These are phyloP conservation scores for Bungarus multicinctus DNA, from an alignment of 2,113 vertebrate genomes.

Conservation along the genomic window DNA sequence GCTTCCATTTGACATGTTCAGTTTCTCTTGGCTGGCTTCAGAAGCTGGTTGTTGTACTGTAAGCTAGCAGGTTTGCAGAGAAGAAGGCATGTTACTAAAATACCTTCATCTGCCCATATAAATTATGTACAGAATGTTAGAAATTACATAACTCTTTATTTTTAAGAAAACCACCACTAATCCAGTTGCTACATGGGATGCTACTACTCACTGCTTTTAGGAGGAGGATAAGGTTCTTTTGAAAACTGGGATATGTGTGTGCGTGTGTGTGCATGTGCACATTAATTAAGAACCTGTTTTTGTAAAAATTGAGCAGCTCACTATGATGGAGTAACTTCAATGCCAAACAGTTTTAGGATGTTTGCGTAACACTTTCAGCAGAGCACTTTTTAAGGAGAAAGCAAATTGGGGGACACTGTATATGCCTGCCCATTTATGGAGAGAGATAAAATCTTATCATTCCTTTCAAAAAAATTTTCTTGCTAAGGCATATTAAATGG, in stretches of 20 bases:
- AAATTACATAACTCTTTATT: not conserved
- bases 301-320: slow-evolving; percentile 26
- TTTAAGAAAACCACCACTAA: not conserved
- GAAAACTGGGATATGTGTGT: not conserved
- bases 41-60: slow-evolving; percentile 45
- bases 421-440: not conserved
- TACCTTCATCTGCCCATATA: slow-evolving; percentile 57
- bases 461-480: too few relatives aligned
- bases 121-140: slow-evolving; percentile 53
- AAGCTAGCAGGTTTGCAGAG: slow-evolving; percentile 53
- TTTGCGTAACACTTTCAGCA: slow-evolving; percentile 21
- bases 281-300: slow-evolving; percentile 29
- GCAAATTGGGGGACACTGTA: not conserved
- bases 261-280: not conserved
- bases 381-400: slow-evolving; percentile 14
- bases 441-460: slow-evolving; percentile 8
- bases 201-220: slow-evolving; percentile 11
- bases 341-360: slow-evolving; percentile 24
- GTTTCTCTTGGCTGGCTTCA: slow-evolving; percentile 58
- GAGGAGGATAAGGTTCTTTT: slow-evolving; percentile 4
- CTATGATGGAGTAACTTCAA: not conserved
- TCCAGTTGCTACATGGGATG: not conserved
- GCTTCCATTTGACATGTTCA: slow-evolving; percentile 59
- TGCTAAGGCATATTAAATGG: not conserved
- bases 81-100: slow-evolving; percentile 49